A percentile compares a stretch with the other conserved stretches of the same genome.
Evolutionary conservation across 1,140 invertebrate genomes (phyloP).

Genomic region (Mactra quadrangularis): DNA sequence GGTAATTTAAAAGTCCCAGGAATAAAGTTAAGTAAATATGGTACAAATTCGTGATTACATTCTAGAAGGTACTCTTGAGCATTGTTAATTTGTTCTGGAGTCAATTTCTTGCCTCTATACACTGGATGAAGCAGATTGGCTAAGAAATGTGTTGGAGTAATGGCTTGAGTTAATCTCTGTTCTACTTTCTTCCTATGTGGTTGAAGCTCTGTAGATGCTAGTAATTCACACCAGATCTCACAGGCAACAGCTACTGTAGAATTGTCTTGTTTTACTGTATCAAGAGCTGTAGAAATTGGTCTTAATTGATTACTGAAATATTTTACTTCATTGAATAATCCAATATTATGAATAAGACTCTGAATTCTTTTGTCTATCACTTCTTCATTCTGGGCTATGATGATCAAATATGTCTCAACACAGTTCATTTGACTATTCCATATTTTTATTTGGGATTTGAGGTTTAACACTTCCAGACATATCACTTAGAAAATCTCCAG

Average conservation of each 20-base stretch:
- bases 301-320: not conserved
- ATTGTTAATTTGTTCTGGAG: not conserved
- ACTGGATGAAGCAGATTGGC: constrained; percentile 13
- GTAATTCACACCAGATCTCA: constrained; percentile 6
- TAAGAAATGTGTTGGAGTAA: constrained; percentile 15
- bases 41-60: not conserved
- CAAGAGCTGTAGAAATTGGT: constrained; percentile 6
- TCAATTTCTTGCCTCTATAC: not conserved
- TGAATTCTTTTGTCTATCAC: not conserved
- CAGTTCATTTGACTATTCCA: constrained; percentile 30
- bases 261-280: not conserved
- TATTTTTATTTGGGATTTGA: constrained; percentile 19
- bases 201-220: not conserved
- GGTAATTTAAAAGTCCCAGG: not conserved
- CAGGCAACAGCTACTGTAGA: not conserved
- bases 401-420: constrained; percentile 25
- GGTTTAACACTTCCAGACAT: constrained; percentile 19
- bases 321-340: constrained; percentile 12
- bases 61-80: constrained; percentile 9
- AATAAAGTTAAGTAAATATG: constrained; percentile 17
- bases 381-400: constrained; percentile 21
- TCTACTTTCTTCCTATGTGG: not conserved
- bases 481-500: constrained; percentile 4
- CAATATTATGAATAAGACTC: constrained; percentile 30
- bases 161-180: constrained; percentile 6